Evolutionary conservation across 2,797 vertebrate species (phyloP).

Genomic region (Pangasius mekongensis): DNA sequence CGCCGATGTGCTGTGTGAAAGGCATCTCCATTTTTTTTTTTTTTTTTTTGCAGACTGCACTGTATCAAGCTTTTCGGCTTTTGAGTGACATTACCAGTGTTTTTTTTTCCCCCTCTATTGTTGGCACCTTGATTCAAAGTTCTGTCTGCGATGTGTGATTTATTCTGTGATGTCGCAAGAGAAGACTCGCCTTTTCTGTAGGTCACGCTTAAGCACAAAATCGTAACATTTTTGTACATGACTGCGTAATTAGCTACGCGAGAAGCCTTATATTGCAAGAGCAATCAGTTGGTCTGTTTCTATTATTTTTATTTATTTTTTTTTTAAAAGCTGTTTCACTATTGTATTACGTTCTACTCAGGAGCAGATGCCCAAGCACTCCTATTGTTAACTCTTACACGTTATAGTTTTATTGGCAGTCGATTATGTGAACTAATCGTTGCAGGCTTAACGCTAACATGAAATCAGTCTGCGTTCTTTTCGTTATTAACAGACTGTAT

Average conservation of each 20-base stretch:
- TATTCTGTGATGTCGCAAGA: too few species aligned
- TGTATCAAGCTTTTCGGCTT: too few species aligned
- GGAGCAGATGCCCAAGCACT: background rate
- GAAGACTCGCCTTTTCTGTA: too few species aligned
- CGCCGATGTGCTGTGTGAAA: background rate
- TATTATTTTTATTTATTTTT: too few species aligned
- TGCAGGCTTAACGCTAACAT: background rate
- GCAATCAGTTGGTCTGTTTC: too few species aligned
- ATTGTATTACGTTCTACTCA: background rate
- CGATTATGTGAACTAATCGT: background rate
- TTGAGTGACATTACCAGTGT: too few species aligned
- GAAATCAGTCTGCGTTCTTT: background rate
- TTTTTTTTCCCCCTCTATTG: background rate
- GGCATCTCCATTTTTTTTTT: too few species aligned
- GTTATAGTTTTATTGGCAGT: background rate
- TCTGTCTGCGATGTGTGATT: too few species aligned
- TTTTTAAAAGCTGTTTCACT: background rate
- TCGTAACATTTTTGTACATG: background rate
- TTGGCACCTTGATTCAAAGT: background rate
- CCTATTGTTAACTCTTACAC: too few species aligned
- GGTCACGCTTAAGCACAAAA: background rate
- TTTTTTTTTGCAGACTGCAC: too few species aligned
- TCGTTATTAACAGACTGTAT: background rate
- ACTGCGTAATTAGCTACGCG: background rate
- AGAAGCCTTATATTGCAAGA: background rate